phyloP scores from a whole-genome alignment of 2,797 vertebrate species.

The Phrynocephalus forsythii region DNA sequence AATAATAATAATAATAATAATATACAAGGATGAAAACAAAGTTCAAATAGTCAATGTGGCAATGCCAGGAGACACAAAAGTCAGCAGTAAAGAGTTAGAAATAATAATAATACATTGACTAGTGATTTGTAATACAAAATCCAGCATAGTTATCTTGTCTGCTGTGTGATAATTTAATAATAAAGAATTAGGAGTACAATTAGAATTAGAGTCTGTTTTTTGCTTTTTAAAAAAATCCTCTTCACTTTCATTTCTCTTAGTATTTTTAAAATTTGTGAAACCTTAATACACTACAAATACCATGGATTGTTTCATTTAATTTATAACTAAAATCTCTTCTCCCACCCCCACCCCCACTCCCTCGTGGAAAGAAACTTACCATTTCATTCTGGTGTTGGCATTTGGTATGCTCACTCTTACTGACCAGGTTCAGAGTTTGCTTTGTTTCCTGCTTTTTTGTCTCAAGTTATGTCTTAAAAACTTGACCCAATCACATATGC shows the following conservation, averaged over 20 bases:
- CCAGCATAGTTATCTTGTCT: too few relatives aligned
- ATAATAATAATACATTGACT: too few relatives aligned
- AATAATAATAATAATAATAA: too few relatives aligned
- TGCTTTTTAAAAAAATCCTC: not conserved
- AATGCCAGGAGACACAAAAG: too few relatives aligned
- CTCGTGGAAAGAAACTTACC: not conserved
- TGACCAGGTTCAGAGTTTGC: constrained; percentile 2
- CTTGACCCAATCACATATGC: not conserved
- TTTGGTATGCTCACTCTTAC: not conserved
- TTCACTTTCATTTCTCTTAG: not conserved
- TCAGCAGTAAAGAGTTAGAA: too few relatives aligned
- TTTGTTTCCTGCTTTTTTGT: not conserved
- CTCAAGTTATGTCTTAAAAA: fast-evolving
- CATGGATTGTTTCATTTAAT: not conserved
- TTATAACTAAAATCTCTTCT: not conserved
- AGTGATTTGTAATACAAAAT: too few relatives aligned
- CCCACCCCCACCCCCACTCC: too few relatives aligned
- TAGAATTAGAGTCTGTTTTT: too few relatives aligned
- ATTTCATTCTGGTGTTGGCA: not conserved
- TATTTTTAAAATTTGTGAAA: not conserved
- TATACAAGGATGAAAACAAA: too few relatives aligned
- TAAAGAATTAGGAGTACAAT: too few relatives aligned
- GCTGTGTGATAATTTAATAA: too few relatives aligned
- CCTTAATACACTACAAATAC: not conserved
- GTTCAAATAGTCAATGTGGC: too few relatives aligned